Evolutionary conservation across 2,797 vertebrate species (phyloP).

Genomic region (Acanthurus lineatus): DNA sequence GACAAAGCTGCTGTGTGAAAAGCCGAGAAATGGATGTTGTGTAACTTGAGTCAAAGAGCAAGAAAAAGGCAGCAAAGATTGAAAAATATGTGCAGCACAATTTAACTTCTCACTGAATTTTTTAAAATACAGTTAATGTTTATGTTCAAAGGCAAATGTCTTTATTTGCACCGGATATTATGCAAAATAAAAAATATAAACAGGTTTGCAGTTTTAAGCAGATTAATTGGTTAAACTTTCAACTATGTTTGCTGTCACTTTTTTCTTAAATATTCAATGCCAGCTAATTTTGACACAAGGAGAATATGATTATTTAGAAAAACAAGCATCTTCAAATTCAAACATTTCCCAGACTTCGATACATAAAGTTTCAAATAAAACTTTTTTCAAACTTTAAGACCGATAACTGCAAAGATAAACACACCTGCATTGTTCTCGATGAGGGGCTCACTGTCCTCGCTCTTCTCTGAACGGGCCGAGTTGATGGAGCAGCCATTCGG

Average conservation of each 20-base stretch:
- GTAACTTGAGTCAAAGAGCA: not conserved
- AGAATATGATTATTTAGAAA: too few species aligned
- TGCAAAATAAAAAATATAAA: not conserved
- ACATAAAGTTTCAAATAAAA: not conserved
- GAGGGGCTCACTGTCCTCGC: slow-evolving; percentile 75
- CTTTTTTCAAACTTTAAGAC: not conserved
- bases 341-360: too few species aligned
- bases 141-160: not conserved
- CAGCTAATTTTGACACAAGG: too few species aligned
- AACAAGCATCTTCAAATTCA: too few species aligned
- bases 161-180: not conserved
- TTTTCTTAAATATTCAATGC: too few species aligned
- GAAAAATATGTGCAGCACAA: not conserved
- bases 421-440: slow-evolving; percentile 67
- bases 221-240: not conserved
- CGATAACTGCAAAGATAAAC: not conserved
- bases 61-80: not conserved
- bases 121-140: not conserved
- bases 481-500: slow-evolving; percentile 75
- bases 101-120: not conserved
- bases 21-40: not conserved
- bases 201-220: not conserved
- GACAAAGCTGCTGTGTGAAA: not conserved
- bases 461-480: slow-evolving; percentile 52
- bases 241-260: too few species aligned